Base-by-base conservation (phyloP, 2,888 invertebrate species). In the Onthophagus sagittarius region DNA sequence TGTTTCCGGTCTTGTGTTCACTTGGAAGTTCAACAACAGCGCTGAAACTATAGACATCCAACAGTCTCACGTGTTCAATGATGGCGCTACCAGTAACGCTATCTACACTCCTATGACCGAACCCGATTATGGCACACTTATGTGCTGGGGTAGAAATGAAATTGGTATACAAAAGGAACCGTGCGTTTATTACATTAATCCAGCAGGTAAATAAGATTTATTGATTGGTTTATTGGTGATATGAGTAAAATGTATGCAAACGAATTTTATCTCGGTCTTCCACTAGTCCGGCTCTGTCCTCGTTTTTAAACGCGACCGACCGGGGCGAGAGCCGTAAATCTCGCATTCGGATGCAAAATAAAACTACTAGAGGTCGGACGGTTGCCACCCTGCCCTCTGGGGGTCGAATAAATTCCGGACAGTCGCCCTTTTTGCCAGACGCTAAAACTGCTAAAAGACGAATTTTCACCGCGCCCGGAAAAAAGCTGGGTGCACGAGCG, bases 1-100 rank as follows among this genome's bases (percentile, higher is more conserved):
- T 14, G 76, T 76, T 64, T 84, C 88, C 72, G 90, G 91, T 77
- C 88, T 92, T 62, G 87, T 87, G 78, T 93, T 92, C 85, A 87
- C 88, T 75, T 93, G 93, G 93, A 91, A 90, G 85, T 92, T 94
- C 86, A 94, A 94, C 87, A 92, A 91, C 83, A 90, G 91, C 63
- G 89, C 90, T 77, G 92, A 92, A 79, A 88, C 89, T 32, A 87
- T 91, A 76, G 92, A 93, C 84, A 90, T 93, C 79, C 89, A 91
- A 11, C 88, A 89, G 75, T 89, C 88, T 72, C 88, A 89, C 78
- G 87, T 91, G 76, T 87, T 87, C 75, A 88, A 88, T 70, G 92
- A 92, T 79, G 88, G 88, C 62, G 87, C 90, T 6, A 87, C 90
- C 33, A 92, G 93, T 80, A 87, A 89, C 15, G 90, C 90, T 70